These are phyloP conservation scores for Drosophila erecta DNA, from an alignment of 1,140 invertebrate species.

Conservation along the genomic window DNA sequence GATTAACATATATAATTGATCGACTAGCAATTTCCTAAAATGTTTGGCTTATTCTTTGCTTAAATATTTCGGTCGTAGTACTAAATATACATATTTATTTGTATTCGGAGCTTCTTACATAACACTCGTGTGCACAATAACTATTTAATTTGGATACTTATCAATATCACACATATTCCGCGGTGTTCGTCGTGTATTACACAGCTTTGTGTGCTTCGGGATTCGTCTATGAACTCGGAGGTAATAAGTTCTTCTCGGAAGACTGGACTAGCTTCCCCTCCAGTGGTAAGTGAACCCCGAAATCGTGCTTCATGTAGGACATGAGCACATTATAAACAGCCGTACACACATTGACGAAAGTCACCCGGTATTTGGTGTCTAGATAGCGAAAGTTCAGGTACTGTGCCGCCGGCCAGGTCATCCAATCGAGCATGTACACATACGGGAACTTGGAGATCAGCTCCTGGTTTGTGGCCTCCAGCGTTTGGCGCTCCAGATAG, in stretches of 20 bases:
- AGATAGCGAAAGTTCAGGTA: constrained; percentile 92
- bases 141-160: constrained; percentile 6
- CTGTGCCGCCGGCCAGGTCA: constrained; percentile 93
- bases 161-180: constrained; percentile 20
- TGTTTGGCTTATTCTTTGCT: no score
- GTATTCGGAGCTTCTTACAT: constrained; percentile 10
- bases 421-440: constrained; percentile 88
- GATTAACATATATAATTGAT: no score
- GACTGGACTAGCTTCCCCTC: constrained; percentile 10
- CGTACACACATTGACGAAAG: constrained; percentile 91
- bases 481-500: constrained; percentile 87
- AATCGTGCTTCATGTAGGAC: constrained; percentile 91
- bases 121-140: constrained; percentile 6
- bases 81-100: constrained; percentile 26
- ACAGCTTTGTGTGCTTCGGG: background rate
- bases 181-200: background rate
- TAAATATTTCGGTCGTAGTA: background rate
- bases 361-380: constrained; percentile 90
- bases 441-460: constrained; percentile 88
- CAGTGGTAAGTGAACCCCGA: constrained; percentile 37
- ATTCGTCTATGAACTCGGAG: background rate
- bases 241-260: background rate
- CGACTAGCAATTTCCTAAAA: no score
- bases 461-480: constrained; percentile 86
- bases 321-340: constrained; percentile 92